Evolutionary conservation across 2,113 vertebrate species (phyloP).

Genomic region (Papio anubis): DNA sequence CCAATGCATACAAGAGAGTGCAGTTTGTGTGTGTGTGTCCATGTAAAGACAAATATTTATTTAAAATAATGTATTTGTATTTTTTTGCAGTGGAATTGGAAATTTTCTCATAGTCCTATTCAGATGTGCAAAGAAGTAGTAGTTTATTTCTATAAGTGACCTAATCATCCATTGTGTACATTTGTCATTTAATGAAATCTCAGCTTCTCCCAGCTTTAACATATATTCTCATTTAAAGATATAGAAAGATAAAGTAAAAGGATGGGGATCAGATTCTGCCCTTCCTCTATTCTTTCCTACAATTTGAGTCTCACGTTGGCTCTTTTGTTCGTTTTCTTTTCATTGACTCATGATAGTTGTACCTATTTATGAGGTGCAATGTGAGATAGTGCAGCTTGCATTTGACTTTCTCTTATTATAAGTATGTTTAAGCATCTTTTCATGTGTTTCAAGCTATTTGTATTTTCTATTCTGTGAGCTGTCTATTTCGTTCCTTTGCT

Average conservation of each 20-base stretch:
- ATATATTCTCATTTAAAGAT: not conserved
- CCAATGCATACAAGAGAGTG: not conserved
- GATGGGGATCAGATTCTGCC: not conserved
- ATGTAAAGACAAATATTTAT: not conserved
- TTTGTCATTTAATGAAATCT: not conserved
- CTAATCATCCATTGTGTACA: not conserved
- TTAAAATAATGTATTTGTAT: not conserved
- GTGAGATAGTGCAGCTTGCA: not conserved
- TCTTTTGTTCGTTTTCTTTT: not conserved
- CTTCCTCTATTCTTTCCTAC: not conserved
- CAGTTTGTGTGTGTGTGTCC: not conserved
- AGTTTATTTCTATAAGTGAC: not conserved
- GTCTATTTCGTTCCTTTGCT: not conserved
- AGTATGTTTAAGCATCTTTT: not conserved
- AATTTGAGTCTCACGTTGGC: not conserved
- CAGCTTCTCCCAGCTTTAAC: not conserved
- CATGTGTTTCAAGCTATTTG: not conserved
- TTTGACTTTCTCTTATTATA: not conserved
- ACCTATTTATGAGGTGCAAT: not conserved
- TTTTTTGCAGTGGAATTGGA: not conserved
- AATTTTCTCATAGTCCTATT: not conserved
- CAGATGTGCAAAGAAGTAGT: not conserved
- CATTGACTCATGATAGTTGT: not conserved
- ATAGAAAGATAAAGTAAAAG: not conserved
- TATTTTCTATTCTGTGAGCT: not conserved